Evolutionary conservation across 2,888 invertebrate species (phyloP), one percentile per base, ranked within the genome.

Genomic region (Eledona agricola): DNA sequence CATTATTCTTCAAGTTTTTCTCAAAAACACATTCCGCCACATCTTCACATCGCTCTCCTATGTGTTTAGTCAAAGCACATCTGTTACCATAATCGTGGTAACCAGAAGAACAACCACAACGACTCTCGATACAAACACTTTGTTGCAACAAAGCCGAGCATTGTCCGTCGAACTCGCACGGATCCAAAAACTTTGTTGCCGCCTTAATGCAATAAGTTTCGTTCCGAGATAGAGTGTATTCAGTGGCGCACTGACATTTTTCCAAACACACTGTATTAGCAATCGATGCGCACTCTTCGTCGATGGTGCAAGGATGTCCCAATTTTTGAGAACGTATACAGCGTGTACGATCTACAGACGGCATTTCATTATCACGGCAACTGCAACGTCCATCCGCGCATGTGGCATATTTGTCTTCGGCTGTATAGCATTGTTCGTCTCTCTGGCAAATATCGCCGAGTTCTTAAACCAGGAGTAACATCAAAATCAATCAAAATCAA

Each of bases 81-180:
- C 53, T 56, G 4, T 56, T 60, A 3, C 65, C 68, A 50, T 63
- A 66, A 0, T 61, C 59, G 56, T 75, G 74, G 16, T 65, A 66
- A 12, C 60, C 64, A 7, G 54, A 40, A 20, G 53, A 52, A 42
- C 76, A 76, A 1, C 57, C 54, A 47, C 75, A 76, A 12, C 42
- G 61, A 1, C 62, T 50, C 4, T 59, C 49, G 4, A 13, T 40
- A 47, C 72, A 74, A 13, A 65, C 54, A 5, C 68, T 64, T 16
- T 63, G 62, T 17, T 43, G 51, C 3, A 76, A 55, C 54, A 65
- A 70, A 43, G 66, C 66, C 1, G 67, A 67, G 46, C 76, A 76
- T 52, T 76, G 75, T 4, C 58, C 62, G 31, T 70, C 59, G 57
- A 74, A 73, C 3, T 59, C 62, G 40, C 76, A 76, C 4, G 56